Evolutionary conservation across 2,888 invertebrate species (phyloP).

Genomic region (Mythimna lalbum): DNA sequence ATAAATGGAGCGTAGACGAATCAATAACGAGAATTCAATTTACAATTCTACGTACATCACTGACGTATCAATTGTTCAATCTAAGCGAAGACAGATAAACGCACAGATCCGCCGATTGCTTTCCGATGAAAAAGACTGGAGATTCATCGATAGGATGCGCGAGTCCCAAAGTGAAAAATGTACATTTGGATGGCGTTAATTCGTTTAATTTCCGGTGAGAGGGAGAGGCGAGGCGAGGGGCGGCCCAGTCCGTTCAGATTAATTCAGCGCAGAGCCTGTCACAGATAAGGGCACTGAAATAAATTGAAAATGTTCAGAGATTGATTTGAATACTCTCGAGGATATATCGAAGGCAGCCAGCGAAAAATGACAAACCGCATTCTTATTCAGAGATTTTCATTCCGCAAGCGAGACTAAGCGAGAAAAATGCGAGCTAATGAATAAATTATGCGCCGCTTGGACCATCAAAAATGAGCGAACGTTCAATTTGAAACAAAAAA

Average conservation of each 20-base stretch:
- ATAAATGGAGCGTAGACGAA: conserved; percentile 87
- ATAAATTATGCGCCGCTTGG: conserved; percentile 78
- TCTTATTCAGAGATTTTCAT: conserved; percentile 74
- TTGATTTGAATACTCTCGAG: conserved; percentile 90
- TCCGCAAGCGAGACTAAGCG: conserved; percentile 69
- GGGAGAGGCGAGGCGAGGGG: conserved; percentile 72
- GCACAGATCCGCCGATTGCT: conserved; percentile 85
- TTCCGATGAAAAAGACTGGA: conserved; percentile 88
- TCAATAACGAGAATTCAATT: conserved; percentile 89
- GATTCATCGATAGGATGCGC: conserved; percentile 89
- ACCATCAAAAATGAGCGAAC: conserved; percentile 72
- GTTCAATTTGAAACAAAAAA: conserved; percentile 71
- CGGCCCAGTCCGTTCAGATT: conserved; percentile 86
- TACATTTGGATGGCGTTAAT: conserved; percentile 91
- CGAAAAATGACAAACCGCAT: conserved; percentile 80
- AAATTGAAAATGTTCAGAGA: conserved; percentile 91
- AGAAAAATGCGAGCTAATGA: conserved; percentile 76
- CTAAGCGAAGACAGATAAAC: conserved; percentile 89
- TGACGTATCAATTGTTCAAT: conserved; percentile 90
- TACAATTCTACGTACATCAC: conserved; percentile 88
- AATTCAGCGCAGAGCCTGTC: conserved; percentile 89
- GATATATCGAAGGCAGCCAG: conserved; percentile 84
- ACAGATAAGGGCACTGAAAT: conserved; percentile 90
- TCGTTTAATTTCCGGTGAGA: conserved; percentile 91
- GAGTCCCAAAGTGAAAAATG: conserved; percentile 90